Conservation (phyloP, 2,888 invertebrate genomes). For the Coenonympha arcania region DNA sequence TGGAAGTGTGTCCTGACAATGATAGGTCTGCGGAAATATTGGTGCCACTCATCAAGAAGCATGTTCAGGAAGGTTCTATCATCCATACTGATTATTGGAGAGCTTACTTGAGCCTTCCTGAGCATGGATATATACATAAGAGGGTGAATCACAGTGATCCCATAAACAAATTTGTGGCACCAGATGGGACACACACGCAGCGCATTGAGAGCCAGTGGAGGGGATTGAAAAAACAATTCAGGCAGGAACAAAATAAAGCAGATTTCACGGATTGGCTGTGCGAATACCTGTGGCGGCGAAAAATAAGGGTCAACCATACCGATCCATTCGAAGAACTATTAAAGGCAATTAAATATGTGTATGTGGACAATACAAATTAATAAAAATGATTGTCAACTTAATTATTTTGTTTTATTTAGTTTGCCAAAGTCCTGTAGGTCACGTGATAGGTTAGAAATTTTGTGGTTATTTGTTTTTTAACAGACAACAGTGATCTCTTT, state of each 20-base stretch:
- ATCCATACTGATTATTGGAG: slow-evolving; percentile 19
- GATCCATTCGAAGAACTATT: too few relatives aligned
- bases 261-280: neutral
- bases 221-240: neutral
- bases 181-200: too few relatives aligned
- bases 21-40: slow-evolving; percentile 17
- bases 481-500: too few relatives aligned
- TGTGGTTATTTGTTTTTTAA: too few relatives aligned
- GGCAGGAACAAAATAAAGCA: neutral
- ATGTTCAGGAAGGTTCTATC: neutral
- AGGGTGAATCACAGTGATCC: slow-evolving; percentile 23
- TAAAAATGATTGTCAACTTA: too few relatives aligned
- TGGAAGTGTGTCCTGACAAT: slow-evolving; percentile 16
- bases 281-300: neutral
- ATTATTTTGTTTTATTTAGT: too few relatives aligned
- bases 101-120: slow-evolving; percentile 18
- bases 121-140: slow-evolving; percentile 22
- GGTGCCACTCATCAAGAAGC: slow-evolving; percentile 26
- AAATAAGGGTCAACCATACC: too few relatives aligned
- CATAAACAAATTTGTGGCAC: slow-evolving; percentile 18
- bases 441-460: too few relatives aligned
- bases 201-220: slow-evolving; percentile 24
- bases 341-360: too few relatives aligned
- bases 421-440: too few relatives aligned
- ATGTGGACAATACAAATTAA: too few relatives aligned